Percentiles rank a stretch among this genome's conserved stretches.
phyloP scores from a whole-genome alignment of 2,113 vertebrate species.

The Fukomys damarensis region DNA sequence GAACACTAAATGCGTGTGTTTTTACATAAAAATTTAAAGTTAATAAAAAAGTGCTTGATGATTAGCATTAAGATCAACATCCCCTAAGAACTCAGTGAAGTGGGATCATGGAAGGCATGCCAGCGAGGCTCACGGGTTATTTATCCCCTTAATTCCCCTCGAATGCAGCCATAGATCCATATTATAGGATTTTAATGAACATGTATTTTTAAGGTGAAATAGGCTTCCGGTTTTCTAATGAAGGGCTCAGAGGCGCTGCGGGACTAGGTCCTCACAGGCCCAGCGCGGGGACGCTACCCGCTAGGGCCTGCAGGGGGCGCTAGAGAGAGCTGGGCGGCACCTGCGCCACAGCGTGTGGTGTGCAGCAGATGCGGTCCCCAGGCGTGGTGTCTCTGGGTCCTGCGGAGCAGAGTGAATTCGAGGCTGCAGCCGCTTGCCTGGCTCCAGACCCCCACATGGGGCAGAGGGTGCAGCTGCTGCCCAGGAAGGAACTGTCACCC shows the following conservation, averaged over 20 bases:
- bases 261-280: background rate
- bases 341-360: accelerated
- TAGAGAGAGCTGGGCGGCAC: background rate
- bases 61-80: background rate
- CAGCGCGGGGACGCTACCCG: accelerated
- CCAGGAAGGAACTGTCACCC: background rate
- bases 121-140: background rate
- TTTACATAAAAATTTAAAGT: background rate
- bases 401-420: too few species aligned
- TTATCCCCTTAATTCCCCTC: conserved; percentile 57
- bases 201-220: conserved; percentile 44
- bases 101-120: background rate
- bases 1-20: background rate
- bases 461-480: background rate
- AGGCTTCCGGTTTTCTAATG: background rate
- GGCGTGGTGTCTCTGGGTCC: background rate
- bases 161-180: background rate
- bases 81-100: background rate
- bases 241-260: background rate
- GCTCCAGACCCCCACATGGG: background rate
- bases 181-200: conserved; percentile 52
- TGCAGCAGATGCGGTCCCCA: too few species aligned
- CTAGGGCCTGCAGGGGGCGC: background rate
- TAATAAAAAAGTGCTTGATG: background rate
- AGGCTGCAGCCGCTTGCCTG: background rate